phyloP scores from a whole-genome alignment of 2,113 vertebrate genomes.

The Anoplopoma fimbria region DNA sequence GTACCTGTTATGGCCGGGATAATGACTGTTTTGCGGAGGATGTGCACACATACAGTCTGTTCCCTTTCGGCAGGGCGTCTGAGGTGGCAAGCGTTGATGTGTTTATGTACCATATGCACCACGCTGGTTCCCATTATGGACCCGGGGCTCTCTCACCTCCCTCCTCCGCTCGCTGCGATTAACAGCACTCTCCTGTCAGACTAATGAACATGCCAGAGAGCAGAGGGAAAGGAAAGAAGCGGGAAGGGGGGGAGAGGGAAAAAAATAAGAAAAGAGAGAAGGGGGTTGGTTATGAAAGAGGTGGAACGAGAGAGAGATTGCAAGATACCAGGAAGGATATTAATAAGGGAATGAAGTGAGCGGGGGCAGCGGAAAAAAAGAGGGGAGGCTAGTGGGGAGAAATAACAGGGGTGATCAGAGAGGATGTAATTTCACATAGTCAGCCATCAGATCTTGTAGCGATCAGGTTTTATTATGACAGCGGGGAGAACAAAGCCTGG shows the following conservation, averaged over 20 bases:
- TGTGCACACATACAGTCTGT: conserved; percentile 10
- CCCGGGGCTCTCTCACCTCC: conserved; percentile 47
- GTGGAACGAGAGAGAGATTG: conserved; percentile 49
- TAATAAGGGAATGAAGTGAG: conserved; percentile 56
- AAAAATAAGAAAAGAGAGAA: conserved; percentile 3
- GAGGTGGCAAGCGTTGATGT: conserved; percentile 52
- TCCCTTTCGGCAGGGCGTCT: conserved; percentile 44
- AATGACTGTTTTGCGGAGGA: conserved; percentile 46
- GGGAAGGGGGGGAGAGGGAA: background rate
- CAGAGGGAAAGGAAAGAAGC: conserved; percentile 51
- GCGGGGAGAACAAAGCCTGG: background rate
- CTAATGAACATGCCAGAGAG: conserved; percentile 73
- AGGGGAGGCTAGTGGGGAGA: background rate
- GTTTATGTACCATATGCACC: conserved; percentile 71
- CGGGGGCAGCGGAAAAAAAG: background rate
- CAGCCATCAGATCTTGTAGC: conserved; percentile 19
- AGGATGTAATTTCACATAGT: conserved; percentile 37
- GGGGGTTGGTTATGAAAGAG: conserved; percentile 40
- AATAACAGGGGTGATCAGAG: conserved; percentile 29
- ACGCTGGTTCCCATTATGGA: conserved; percentile 75
- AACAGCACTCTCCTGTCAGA: conserved; percentile 72
- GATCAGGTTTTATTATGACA: conserved; percentile 25
- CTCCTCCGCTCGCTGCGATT: conserved; percentile 64
- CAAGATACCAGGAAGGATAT: conserved; percentile 54
- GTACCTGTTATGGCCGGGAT: conserved; percentile 29